phyloP scores from a whole-genome alignment of 2,888 invertebrate species.

The Byasa hedistus region DNA sequence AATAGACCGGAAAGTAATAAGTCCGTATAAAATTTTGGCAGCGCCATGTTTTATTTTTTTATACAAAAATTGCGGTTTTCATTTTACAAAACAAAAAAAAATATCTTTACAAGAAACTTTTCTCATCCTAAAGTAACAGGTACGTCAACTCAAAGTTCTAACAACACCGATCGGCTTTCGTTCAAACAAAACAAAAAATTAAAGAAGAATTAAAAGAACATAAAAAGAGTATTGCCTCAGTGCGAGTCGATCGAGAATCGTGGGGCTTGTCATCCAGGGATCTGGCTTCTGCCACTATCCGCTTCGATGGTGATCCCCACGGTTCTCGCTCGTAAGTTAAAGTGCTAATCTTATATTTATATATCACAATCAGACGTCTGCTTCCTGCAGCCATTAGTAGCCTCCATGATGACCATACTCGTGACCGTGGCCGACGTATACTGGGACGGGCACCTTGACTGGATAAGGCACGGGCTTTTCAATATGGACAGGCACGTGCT shows the following conservation, averaged over 20 bases:
- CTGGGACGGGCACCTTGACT: slow-evolving; percentile 82
- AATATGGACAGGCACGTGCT: slow-evolving; percentile 83
- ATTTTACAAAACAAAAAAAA: slow-evolving; percentile 42
- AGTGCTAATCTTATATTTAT: slow-evolving; percentile 75
- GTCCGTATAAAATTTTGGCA: slow-evolving; percentile 50
- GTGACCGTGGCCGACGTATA: slow-evolving; percentile 74
- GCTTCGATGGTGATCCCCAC: slow-evolving; percentile 51
- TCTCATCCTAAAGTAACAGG: slow-evolving; percentile 70
- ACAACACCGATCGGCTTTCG: slow-evolving; percentile 58
- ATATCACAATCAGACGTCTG: slow-evolving; percentile 78
- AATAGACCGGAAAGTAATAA: slow-evolving; percentile 48
- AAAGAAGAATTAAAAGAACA: slow-evolving; percentile 45
- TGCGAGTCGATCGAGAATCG: slow-evolving; percentile 58
- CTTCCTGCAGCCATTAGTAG: slow-evolving; percentile 79
- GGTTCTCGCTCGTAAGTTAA: slow-evolving; percentile 54
- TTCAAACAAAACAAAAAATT: slow-evolving; percentile 59
- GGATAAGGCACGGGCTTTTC: slow-evolving; percentile 82
- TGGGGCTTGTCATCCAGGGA: slow-evolving; percentile 49
- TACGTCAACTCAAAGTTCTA: slow-evolving; percentile 72
- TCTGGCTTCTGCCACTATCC: slow-evolving; percentile 58
- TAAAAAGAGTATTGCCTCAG: slow-evolving; percentile 66
- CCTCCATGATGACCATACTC: slow-evolving; percentile 76
- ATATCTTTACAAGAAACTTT: slow-evolving; percentile 39
- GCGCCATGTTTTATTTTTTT: slow-evolving; percentile 58
- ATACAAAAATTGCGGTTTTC: slow-evolving; percentile 50